These are phyloP conservation scores for Melanotaenia trifasciata DNA, from an alignment of 2,797 vertebrate genomes.

Conservation along the genomic window DNA sequence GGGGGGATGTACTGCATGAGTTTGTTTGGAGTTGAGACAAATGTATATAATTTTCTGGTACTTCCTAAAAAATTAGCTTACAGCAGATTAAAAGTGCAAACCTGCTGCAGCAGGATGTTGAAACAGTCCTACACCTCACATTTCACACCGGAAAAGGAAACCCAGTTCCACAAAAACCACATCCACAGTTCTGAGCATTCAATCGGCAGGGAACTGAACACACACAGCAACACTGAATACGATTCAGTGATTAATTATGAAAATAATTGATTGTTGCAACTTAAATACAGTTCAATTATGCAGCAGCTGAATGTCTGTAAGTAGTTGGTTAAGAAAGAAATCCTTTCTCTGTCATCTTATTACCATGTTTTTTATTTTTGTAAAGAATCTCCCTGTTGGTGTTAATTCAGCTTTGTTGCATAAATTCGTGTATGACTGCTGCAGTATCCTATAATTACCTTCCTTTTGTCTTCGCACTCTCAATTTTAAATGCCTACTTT, in stretches of 20 bases:
- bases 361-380: too few species aligned
- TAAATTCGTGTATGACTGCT: not conserved
- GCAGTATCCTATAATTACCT: not conserved
- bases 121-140: not conserved
- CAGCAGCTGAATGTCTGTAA: not conserved
- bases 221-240: not conserved
- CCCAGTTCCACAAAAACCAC: not conserved
- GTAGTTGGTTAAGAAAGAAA: too few species aligned
- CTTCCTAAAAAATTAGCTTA: not conserved
- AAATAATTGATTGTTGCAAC: not conserved
- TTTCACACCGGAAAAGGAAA: constrained; percentile 16
- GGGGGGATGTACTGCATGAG: not conserved
- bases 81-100: not conserved
- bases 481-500: not conserved
- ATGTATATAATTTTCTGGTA: not conserved
- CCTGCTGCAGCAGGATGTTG: not conserved
- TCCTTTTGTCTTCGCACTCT: not conserved
- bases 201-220: not conserved
- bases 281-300: not conserved
- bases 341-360: not conserved
- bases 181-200: not conserved
- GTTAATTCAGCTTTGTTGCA: not conserved
- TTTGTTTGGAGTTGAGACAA: not conserved
- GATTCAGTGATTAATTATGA: not conserved
- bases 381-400: not conserved